These are phyloP conservation scores for Prosopocoilus inquinatus DNA, from an alignment of 2,888 invertebrate species.

Conservation along the genomic window DNA sequence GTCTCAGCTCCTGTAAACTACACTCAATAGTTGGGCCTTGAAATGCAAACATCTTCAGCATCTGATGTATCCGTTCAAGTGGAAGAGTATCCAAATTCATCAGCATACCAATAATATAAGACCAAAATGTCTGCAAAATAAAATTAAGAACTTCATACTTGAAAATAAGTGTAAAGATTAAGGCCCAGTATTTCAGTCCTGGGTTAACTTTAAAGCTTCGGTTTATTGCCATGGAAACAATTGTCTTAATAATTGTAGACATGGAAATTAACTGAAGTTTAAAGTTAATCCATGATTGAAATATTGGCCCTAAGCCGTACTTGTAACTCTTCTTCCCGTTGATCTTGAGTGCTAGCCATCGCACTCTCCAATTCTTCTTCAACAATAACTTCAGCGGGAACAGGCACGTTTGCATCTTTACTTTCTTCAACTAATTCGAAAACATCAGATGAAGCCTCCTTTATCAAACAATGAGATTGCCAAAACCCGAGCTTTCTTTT, in stretches of 20 bases:
- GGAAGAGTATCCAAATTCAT: slow-evolving; percentile 91
- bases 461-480: slow-evolving; percentile 88
- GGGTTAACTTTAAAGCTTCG: no score
- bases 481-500: slow-evolving; percentile 88
- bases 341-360: slow-evolving; percentile 92
- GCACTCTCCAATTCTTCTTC: slow-evolving; percentile 92
- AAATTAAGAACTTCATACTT: slow-evolving; percentile 13
- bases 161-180: slow-evolving; percentile 35
- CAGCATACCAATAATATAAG: slow-evolving; percentile 95
- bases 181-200: no score
- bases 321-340: slow-evolving; percentile 90
- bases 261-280: no score
- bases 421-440: slow-evolving; percentile 71
- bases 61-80: slow-evolving; percentile 90
- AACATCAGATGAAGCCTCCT: slow-evolving; percentile 71
- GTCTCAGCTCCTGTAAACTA: slow-evolving; percentile 80
- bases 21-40: slow-evolving; percentile 88
- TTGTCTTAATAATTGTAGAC: no score
- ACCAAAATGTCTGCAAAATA: slow-evolving; percentile 77
- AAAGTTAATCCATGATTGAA: no score
- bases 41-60: slow-evolving; percentile 95
- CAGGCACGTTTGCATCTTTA: slow-evolving; percentile 57
- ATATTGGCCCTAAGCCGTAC: no score
- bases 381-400: slow-evolving; percentile 67
- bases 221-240: no score